Base-by-base conservation (phyloP, 2,113 vertebrate genomes). In the Neogale vison region DNA sequence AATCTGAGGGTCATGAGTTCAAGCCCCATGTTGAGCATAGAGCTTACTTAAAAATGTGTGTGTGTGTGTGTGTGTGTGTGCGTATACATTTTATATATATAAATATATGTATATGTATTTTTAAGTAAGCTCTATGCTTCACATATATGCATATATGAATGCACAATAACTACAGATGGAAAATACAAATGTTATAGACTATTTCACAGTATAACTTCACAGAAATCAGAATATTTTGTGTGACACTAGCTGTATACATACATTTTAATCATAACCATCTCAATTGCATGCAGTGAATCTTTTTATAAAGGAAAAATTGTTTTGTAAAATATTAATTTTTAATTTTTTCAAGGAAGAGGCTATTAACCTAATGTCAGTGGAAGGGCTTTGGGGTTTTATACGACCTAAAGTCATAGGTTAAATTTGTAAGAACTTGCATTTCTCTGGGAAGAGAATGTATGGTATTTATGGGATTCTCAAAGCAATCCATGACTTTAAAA, bases 221-320 rank as follows among this genome's bases (percentile, higher is more conserved):
- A 81, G 52, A 92, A 93, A 90, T 76, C 55, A 95, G 59, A 72
- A 65, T 72, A 67, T 71, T 93, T 90, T 90, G 10, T 77, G 39
- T 90, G 42, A 92, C 23, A 47, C 9, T 83, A 36, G 4, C 17
- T n/a, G 8, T 15, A 34, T 18, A 59, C 3, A 26, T 85, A 39
- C 31, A n/a, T 95, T 74, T 83, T 92, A 55, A 80, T 67, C 84
- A 83, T 2, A 80, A 59, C 80, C 23, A 26, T 79, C 34, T 95
- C 52, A 93, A 50, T 12, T 39, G 14, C 29, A 90, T n/a, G 6
- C 57, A 86, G 21, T 61, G 29, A 92, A 36, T 79, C 55, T 79
- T 93, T 89, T n/a, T 69, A 17, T 34, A 47, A 83, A 59, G 67
- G 26, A 87, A 96, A 95, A 77, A 29, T 8, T 71, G 71, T 67